Base-by-base conservation (phyloP, 2,113 vertebrate genomes). In the Pardalotus punctatus region DNA sequence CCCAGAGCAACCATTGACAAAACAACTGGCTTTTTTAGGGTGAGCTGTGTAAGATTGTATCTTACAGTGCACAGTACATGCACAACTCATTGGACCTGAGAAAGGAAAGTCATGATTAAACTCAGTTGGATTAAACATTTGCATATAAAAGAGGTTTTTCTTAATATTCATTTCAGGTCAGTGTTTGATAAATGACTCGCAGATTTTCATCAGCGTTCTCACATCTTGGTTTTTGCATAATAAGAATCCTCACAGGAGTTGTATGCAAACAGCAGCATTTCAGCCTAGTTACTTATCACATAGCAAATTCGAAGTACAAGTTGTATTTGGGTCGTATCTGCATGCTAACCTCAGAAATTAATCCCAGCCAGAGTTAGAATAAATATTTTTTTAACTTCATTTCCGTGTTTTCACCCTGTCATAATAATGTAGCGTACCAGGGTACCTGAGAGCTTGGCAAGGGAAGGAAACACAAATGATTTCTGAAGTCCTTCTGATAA, bases 161-260 rank as follows among this genome's bases (percentile, higher is more conserved):
- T 88, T 94, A 94, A 95, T 96, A 84, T 79, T 93, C 67, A 64
- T 92, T 97, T 81, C 96, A 94, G 96, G 96, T 93, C 87, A 96
- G 67, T 93, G 64, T 94, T 96, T 97, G 93, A 96, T 94, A 94
- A 95, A 96, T 96, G 94, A 86, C 90, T 96, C 2, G 0, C 56
- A 91, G 86, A 93, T 96, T 96, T 97, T 95, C 92, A 96, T 96
- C 96, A 95, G 88, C 12, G 2, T 90, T 86, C 82, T 93, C 64
- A 51, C 25, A 27, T 96, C 95, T 96, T 86, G 57, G 60, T 87
- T 96, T 93, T 67, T 88, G 90, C 92, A 92, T 95, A 92, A 81
- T 90, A 88, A 83, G 53, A 78, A 78, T 67, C 65, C 88, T 92
- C 93, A 71, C 69, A 76, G 90, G 96, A 92, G 82, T 10, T 79